Evolutionary conservation across 2,888 invertebrate species (phyloP).

Genomic region (Mesorhabditis spiculigera): DNA sequence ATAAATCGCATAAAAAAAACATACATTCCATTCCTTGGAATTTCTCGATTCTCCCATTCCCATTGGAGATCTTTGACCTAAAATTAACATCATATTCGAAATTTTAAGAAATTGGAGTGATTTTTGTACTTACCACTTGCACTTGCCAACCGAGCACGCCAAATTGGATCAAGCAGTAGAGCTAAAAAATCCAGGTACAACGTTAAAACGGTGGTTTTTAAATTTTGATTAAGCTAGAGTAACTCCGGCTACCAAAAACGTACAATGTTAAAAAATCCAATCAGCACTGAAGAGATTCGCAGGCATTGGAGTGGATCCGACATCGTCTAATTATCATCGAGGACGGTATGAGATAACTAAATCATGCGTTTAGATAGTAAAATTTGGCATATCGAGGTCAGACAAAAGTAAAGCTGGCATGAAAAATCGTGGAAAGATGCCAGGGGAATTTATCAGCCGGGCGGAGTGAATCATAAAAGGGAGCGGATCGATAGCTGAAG

Average conservation of each 20-base stretch:
- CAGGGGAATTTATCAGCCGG: too few species aligned
- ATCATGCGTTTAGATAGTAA: too few species aligned
- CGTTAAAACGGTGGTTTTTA: background rate
- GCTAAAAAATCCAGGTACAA: constrained; percentile 20
- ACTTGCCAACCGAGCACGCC: constrained; percentile 55
- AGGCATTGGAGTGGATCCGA: constrained; percentile 50
- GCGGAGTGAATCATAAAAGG: too few species aligned
- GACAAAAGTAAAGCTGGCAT: too few species aligned
- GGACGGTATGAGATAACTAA: too few species aligned
- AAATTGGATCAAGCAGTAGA: constrained; percentile 52
- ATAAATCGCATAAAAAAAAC: constrained; percentile 14
- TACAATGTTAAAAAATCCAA: constrained; percentile 54
- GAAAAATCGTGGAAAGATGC: too few species aligned
- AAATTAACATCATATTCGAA: background rate
- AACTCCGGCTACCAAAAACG: constrained; percentile 13
- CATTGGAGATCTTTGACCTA: constrained; percentile 42
- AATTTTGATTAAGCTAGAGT: constrained; percentile 5
- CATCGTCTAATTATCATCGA: constrained; percentile 22
- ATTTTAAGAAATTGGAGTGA: background rate
- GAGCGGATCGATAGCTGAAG: too few species aligned
- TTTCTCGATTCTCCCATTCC: constrained; percentile 49
- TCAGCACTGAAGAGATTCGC: constrained; percentile 38
- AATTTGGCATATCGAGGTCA: too few species aligned
- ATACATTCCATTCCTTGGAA: constrained; percentile 49
- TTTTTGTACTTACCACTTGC: constrained; percentile 21